A percentile compares a stretch with the other conserved stretches of the same genome.
These are phyloP conservation scores for Asarcornis scutulata DNA, from an alignment of 2,113 vertebrate species.

Conservation along the genomic window DNA sequence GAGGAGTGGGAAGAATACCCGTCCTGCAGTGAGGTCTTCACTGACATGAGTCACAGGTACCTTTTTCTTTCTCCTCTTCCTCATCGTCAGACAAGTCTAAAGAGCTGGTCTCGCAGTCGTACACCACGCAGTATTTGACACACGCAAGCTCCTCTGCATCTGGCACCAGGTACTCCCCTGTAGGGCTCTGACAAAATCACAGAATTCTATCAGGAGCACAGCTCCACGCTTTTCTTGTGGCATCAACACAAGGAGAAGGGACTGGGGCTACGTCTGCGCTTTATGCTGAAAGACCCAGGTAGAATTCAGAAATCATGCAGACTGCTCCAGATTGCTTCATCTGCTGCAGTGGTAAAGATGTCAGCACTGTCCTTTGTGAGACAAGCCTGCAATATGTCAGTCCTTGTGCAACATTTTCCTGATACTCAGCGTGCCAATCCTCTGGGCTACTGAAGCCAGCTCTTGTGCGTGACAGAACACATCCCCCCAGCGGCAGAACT, in stretches of 20 bases:
- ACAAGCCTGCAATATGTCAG: neutral
- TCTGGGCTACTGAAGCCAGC: neutral
- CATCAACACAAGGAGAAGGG: rapidly evolving
- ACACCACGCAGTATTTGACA: conserved; percentile 84
- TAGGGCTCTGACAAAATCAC: conserved; percentile 71
- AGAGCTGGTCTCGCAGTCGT: conserved; percentile 77
- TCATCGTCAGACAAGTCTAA: neutral
- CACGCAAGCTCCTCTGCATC: conserved; percentile 78
- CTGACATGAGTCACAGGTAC: neutral
- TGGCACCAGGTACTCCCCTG: conserved; percentile 73
- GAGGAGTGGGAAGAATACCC: neutral
- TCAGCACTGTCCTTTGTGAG: neutral
- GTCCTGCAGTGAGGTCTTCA: neutral
- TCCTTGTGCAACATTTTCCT: neutral
- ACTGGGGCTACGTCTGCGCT: neutral
- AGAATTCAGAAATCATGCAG: neutral
- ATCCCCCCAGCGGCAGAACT: neutral
- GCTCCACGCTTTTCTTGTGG: neutral
- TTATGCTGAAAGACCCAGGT: neutral
- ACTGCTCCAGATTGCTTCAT: neutral
- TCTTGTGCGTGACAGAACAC: neutral
- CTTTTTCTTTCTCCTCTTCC: neutral
- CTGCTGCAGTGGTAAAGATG: neutral
- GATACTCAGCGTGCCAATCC: neutral
- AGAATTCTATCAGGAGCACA: neutral